phyloP scores from a whole-genome alignment of 2,888 invertebrate species.

The Drosophila histrio region DNA sequence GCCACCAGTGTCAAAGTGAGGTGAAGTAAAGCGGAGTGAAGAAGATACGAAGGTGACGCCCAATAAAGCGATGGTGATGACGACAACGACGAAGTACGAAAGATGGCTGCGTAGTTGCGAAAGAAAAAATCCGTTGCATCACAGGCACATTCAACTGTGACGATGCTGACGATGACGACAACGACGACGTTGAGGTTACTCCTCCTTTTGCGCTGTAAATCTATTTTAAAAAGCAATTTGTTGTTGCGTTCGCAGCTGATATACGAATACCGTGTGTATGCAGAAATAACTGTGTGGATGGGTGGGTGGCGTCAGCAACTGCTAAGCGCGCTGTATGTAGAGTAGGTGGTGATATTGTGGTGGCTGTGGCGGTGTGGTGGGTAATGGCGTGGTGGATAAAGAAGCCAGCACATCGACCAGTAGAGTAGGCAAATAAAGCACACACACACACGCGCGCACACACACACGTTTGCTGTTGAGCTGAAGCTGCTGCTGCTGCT shows the following conservation, averaged over 20 bases:
- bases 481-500: constrained; percentile 66
- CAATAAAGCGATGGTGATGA: too few relatives aligned
- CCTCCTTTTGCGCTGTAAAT: constrained; percentile 63
- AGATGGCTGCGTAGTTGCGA: constrained; percentile 14
- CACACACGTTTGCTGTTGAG: constrained; percentile 68
- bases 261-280: constrained; percentile 75
- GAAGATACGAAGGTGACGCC: constrained; percentile 6
- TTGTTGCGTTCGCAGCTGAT: constrained; percentile 78
- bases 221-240: constrained; percentile 69
- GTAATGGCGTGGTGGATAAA: constrained; percentile 10
- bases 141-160: constrained; percentile 41
- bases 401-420: constrained; percentile 13
- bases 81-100: too few relatives aligned
- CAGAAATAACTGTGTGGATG: constrained; percentile 67
- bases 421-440: constrained; percentile 32
- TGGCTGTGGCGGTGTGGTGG: constrained; percentile 45
- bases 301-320: constrained; percentile 66
- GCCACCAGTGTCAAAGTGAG: constrained; percentile 27
- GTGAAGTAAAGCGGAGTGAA: constrained; percentile 14
- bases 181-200: neutral
- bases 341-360: constrained; percentile 60
- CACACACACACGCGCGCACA: constrained; percentile 30
- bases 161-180: neutral
- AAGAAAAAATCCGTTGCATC: constrained; percentile 34
- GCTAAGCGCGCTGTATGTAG: constrained; percentile 73